Conservation (phyloP, 2,113 vertebrate genomes). For the Gavialis gangeticus region DNA sequence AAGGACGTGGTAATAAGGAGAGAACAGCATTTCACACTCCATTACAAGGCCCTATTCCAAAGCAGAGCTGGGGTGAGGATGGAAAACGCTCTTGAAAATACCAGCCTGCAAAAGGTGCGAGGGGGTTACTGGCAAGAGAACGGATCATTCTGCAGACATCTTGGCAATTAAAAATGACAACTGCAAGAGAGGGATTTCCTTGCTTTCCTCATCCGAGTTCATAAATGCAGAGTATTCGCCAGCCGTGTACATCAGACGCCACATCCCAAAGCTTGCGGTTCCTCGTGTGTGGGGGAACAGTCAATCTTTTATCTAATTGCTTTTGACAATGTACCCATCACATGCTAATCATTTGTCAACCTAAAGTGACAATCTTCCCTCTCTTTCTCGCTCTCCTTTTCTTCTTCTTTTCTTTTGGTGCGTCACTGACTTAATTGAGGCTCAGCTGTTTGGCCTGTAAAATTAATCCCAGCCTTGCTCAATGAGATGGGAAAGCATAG, state of each 20-base stretch:
- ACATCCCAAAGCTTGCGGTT: fast-evolving
- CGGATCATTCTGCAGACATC: slow-evolving; percentile 24
- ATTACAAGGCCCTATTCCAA: slow-evolving; percentile 30
- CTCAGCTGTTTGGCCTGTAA: not conserved
- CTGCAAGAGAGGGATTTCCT: slow-evolving; percentile 41
- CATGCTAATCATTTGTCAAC: not conserved
- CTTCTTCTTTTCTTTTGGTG: fast-evolving
- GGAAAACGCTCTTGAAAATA: slow-evolving; percentile 21
- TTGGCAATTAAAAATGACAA: slow-evolving; percentile 15
- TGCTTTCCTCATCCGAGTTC: not conserved
- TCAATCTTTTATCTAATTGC: not conserved
- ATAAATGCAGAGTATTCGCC: not conserved
- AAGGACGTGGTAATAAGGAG: not conserved
- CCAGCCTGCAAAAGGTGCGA: slow-evolving; percentile 28
- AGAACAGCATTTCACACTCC: slow-evolving; percentile 23
- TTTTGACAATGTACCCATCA: not conserved
- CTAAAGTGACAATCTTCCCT: not conserved
- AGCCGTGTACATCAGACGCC: not conserved
- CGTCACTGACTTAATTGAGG: not conserved
- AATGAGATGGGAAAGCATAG: fast-evolving
- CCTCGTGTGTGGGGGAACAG: fast-evolving
- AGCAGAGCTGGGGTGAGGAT: slow-evolving; percentile 24
- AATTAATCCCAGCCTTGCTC: not conserved
- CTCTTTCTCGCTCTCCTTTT: not conserved
- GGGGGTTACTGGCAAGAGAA: slow-evolving; percentile 20